Base-by-base conservation (phyloP, 2,797 vertebrate genomes). In the Benthosema pterotum region DNA sequence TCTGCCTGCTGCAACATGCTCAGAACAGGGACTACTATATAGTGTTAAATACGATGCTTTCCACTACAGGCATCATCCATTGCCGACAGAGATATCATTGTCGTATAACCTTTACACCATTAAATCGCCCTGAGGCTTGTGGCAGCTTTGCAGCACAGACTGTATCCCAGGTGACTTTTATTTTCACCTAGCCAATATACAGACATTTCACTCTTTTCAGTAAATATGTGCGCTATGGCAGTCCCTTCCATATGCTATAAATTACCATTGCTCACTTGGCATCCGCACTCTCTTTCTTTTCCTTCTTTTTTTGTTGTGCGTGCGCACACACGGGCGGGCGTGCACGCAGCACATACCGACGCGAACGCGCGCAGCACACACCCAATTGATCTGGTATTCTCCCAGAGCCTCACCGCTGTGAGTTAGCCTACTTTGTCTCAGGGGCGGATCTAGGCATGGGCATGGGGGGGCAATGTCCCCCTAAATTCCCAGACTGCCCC, bases 361-460 rank as follows among this genome's bases (percentile, higher is more conserved):
- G 18, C 16, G 11, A 16, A 50, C 65, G 53, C 43, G 74, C n/a
- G 42, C 67, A 76, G 53, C 43, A 76, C n/a, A 45, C 67, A 76
- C 65, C 78, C 74, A 38, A 38, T 38, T 38, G 32, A 38, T 38
- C 32, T 38, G 1, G 32, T 38, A 38, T 38, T 38, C 32, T 38
- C 32, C 8, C 32, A 38, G 32, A 38, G 32, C 32, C 11, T 38
- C 32, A 38, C 32, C 32, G 32, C 32, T 38, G 32, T 72, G 57
- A 69, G 66, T 78, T 82, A 77, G 80, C 87, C 83, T 85, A 81
- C 59, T 85, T 85, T 78, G n/a, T n/a, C n/a, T n/a, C n/a, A n/a
- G n/a, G n/a, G n/a, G n/a, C n/a, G n/a, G n/a, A n/a, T n/a, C n/a
- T n/a, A n/a, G n/a, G n/a, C n/a, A n/a, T n/a, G n/a, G n/a, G n/a